Evolutionary conservation across 2,888 invertebrate genomes (phyloP).

Genomic region (Caenorhabditis afra): DNA sequence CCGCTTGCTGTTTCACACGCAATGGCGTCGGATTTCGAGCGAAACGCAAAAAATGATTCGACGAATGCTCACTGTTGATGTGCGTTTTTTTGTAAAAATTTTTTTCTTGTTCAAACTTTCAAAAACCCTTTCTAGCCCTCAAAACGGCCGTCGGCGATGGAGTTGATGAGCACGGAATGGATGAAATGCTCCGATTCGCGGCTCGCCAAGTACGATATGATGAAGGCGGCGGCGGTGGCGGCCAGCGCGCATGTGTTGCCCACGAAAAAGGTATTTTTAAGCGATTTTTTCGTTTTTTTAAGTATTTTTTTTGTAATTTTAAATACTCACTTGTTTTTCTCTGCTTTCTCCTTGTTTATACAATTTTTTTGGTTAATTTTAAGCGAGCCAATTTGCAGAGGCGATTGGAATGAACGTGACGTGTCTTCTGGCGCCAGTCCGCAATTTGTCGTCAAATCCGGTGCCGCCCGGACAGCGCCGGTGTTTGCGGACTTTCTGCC

Average conservation of each 20-base stretch:
- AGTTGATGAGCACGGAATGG: slow-evolving; percentile 48
- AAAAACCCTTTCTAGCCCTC: slow-evolving; percentile 36
- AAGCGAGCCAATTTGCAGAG: slow-evolving; percentile 8
- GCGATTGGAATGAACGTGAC: slow-evolving; percentile 16
- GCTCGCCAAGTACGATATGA: slow-evolving; percentile 38
- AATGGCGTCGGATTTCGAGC: slow-evolving; percentile 60
- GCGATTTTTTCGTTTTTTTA: too few relatives aligned
- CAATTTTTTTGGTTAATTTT: too few relatives aligned
- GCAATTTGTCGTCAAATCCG: slow-evolving; percentile 24
- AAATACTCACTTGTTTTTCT: too few relatives aligned
- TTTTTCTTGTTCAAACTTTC: background rate
- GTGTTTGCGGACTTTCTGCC: slow-evolving; percentile 1
- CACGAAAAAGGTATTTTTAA: slow-evolving; percentile 11
- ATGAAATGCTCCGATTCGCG: slow-evolving; percentile 53
- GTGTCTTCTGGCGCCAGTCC: slow-evolving; percentile 18
- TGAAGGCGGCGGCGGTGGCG: slow-evolving; percentile 1
- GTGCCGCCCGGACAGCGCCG: slow-evolving; percentile 3
- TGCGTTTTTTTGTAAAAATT: slow-evolving; percentile 5
- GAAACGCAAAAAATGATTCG: slow-evolving; percentile 59
- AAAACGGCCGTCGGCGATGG: slow-evolving; percentile 36
- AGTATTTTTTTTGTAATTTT: too few relatives aligned
- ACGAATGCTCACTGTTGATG: slow-evolving; percentile 64
- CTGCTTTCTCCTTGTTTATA: too few relatives aligned
- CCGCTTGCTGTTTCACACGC: slow-evolving; percentile 58
- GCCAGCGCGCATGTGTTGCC: background rate